Base-by-base conservation (phyloP, 2,797 vertebrate genomes). In the Glossophaga mutica region DNA sequence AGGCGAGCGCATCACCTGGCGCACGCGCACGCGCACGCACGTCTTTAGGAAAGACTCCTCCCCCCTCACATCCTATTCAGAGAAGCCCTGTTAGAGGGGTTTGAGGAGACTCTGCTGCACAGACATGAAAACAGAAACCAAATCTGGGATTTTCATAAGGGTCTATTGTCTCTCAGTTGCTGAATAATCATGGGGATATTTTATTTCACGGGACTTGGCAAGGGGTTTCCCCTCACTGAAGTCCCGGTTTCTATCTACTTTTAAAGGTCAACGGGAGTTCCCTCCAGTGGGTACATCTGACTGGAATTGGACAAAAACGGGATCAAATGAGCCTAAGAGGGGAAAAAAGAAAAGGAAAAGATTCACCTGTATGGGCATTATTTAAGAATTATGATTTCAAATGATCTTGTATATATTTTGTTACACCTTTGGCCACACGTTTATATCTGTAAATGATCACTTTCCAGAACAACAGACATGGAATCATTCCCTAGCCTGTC, bases 341-440 rank as follows among this genome's bases (percentile, higher is more conserved):
- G 2, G 11, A 2, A 74, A 6, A 34, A 96, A 94, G 90, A 97
- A 97, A 90, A 42, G 95, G 71, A 32, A 91, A 96, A 94, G 39
- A 91, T 96, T 98, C 88, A 84, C 78, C 89, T 84, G 32, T 11
- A 96, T 94, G 85, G 93, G 81, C 71, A 97, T 95, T 92, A 96
- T 91, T 96, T 97, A 89, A 94, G 96, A 96, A 97, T 95, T 91
- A 96, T 89, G 52, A 97, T 91, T 97, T 96, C 84, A 96, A 77
- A 91, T 97, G 96, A 91, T 55, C 62, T 65, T 6, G 42, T n/a
- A 91, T 52, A 46, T 97, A 73, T 94, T 97, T 39, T 95, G 88
- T 90, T 95, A 95, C 92, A 97, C 24, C 68, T 92, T 98, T 86
- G 57, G 24, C 78, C 48, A 34, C 18, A 76, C 79, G 67, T 32